Conservation (phyloP, 2,113 vertebrate species). For the Nycticryphes semicollaris region DNA sequence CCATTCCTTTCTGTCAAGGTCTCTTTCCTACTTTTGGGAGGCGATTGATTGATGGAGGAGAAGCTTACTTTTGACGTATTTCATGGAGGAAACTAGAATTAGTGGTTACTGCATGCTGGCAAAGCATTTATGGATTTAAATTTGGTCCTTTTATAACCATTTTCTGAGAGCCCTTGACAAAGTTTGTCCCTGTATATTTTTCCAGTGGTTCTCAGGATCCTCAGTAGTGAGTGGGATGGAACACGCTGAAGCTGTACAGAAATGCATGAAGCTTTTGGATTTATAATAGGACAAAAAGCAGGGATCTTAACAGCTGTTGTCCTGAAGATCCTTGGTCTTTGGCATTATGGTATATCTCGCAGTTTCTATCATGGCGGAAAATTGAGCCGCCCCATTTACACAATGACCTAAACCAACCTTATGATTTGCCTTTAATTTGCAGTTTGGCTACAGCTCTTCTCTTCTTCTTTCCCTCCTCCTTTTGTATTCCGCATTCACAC, state of each 20-base stretch:
- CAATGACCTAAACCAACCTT: neutral
- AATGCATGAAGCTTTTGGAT: neutral
- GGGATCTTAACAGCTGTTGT: neutral
- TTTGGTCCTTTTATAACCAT: neutral
- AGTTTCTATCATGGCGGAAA: neutral
- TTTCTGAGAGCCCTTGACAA: neutral
- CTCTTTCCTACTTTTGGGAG: neutral
- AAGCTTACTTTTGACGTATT: conserved; percentile 1
- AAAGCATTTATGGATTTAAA: conserved; percentile 16
- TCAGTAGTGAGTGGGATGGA: neutral
- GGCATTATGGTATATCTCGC: neutral
- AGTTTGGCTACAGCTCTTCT: neutral
- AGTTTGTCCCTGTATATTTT: neutral
- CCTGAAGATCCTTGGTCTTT: neutral
- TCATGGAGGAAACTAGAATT: neutral
- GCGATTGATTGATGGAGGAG: neutral
- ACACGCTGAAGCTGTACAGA: neutral
- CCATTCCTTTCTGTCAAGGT: neutral
- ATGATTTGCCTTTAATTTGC: conserved; percentile 51
- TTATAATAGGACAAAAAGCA: neutral
- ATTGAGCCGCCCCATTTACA: neutral
- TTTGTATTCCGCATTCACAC: neutral
- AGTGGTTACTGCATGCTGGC: conserved; percentile 23
- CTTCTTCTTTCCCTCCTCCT: conserved; percentile 15
- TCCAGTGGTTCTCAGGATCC: neutral